phyloP scores from a whole-genome alignment of 1,140 invertebrate genomes.

The Wasmannia auropunctata region DNA sequence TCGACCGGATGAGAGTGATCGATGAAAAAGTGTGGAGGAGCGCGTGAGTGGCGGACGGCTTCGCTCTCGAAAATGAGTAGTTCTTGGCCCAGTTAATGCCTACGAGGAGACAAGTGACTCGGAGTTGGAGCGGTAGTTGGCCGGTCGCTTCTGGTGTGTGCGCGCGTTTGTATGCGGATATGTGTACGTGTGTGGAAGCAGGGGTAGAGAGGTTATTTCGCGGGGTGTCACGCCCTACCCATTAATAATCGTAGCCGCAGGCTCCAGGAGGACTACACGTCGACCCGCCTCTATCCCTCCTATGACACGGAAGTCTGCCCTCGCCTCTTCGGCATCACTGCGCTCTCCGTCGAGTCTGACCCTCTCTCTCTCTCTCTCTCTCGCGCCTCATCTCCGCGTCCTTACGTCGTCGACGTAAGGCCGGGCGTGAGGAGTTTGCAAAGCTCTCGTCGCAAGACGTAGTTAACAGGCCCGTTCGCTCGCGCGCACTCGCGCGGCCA shows the following conservation, averaged over 20 bases:
- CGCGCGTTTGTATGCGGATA: not conserved
- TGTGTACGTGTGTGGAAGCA: not conserved
- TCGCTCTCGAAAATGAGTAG: conserved; percentile 72
- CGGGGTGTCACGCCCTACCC: conserved; percentile 79
- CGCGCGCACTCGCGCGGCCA: conserved; percentile 52
- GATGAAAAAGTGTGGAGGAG: not conserved
- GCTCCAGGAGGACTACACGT: conserved; percentile 64
- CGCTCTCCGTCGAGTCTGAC: not conserved
- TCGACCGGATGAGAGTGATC: not conserved
- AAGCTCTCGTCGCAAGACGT: conserved; percentile 79
- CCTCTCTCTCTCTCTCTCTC: conserved; percentile 23
- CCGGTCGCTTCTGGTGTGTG: conserved; percentile 34
- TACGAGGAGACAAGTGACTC: conserved; percentile 71
- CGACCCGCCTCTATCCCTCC: conserved; percentile 53
- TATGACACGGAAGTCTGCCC: conserved; percentile 49
- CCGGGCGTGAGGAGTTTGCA: conserved; percentile 81
- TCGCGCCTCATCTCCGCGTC: conserved; percentile 15
- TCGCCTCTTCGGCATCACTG: conserved; percentile 50
- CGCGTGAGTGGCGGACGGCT: not conserved
- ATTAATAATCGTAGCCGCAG: conserved; percentile 81
- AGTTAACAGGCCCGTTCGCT: conserved; percentile 76
- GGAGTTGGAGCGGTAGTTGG: conserved; percentile 51
- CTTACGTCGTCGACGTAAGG: conserved; percentile 49
- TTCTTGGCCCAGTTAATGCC: conserved; percentile 78
- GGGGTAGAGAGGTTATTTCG: conserved; percentile 77